Evolutionary conservation across 2,888 invertebrate genomes (phyloP).

Genomic region (Drosophila buzzatii): DNA sequence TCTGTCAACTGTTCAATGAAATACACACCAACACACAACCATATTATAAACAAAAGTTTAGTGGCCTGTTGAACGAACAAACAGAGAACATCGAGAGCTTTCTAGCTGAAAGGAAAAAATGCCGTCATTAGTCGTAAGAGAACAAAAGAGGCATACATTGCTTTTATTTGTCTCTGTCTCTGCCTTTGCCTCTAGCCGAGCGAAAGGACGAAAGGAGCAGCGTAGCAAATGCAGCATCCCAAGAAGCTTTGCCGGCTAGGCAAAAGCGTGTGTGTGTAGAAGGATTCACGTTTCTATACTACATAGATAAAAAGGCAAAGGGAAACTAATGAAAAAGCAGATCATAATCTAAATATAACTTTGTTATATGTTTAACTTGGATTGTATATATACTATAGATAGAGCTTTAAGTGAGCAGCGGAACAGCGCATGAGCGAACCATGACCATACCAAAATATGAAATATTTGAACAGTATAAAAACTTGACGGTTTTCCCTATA

Average conservation of each 20-base stretch:
- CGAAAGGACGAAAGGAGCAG: slow-evolving; percentile 4
- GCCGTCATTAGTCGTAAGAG: slow-evolving; percentile 4
- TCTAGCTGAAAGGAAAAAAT: slow-evolving; percentile 27
- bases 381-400: slow-evolving; percentile 9
- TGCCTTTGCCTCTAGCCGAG: not conserved
- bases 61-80: slow-evolving; percentile 80
- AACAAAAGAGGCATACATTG: slow-evolving; percentile 15
- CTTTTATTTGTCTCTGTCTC: not conserved
- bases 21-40: slow-evolving; percentile 30
- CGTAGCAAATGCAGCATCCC: slow-evolving; percentile 16
- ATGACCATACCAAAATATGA: slow-evolving; percentile 83
- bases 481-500: slow-evolving; percentile 25
- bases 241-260: not conserved
- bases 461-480: slow-evolving; percentile 63
- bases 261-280: not conserved
- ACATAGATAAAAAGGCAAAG: not conserved
- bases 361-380: not conserved
- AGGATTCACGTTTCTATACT: not conserved
- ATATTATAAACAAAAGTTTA: slow-evolving; percentile 57
- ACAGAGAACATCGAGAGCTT: slow-evolving; percentile 46
- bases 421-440: slow-evolving; percentile 69
- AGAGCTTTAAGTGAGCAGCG: slow-evolving; percentile 22
- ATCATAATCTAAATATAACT: not conserved
- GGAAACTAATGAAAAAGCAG: not conserved
- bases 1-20: slow-evolving; percentile 65